Percentiles rank a stretch among this genome's conserved stretches.
These are phyloP conservation scores for Montipora cactus DNA, from an alignment of 64 coral and sea anemone species.

Conservation along the genomic window DNA sequence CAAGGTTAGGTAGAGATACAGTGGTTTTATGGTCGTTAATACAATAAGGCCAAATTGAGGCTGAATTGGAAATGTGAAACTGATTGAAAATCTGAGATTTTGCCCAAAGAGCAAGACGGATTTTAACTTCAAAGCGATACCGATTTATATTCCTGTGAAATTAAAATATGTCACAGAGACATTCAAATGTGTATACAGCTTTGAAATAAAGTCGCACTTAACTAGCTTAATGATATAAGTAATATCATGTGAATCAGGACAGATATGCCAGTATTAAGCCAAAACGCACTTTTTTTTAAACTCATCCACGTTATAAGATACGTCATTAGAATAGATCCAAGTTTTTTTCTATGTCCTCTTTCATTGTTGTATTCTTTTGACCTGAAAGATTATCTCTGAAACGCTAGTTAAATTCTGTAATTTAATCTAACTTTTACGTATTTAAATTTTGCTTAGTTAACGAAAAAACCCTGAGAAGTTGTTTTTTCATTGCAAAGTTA, in stretches of 20 bases:
- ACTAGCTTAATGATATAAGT: slow-evolving; percentile 25
- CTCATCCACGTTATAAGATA: too few relatives aligned
- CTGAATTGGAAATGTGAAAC: background rate
- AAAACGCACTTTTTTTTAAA: background rate
- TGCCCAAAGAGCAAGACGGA: background rate
- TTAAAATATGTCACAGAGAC: slow-evolving; percentile 24
- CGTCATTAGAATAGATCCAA: too few relatives aligned
- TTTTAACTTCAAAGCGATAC: slow-evolving; percentile 9
- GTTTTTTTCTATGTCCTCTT: background rate
- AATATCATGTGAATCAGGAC: background rate
- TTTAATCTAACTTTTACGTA: background rate
- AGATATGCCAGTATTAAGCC: background rate
- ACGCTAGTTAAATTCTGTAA: background rate
- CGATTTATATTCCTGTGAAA: background rate
- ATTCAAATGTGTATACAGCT: slow-evolving; percentile 47
- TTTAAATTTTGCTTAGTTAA: background rate
- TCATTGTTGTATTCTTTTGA: background rate
- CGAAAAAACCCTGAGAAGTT: background rate
- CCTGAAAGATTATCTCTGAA: background rate
- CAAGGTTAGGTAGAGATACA: too few relatives aligned
- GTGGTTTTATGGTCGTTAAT: background rate
- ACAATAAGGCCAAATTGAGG: too few relatives aligned
- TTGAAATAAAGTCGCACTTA: slow-evolving; percentile 23
- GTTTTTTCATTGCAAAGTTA: background rate
- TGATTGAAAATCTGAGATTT: background rate